phyloP scores from a whole-genome alignment of 53 echinoderm and acorn worm species.

The Arbacia lixula region DNA sequence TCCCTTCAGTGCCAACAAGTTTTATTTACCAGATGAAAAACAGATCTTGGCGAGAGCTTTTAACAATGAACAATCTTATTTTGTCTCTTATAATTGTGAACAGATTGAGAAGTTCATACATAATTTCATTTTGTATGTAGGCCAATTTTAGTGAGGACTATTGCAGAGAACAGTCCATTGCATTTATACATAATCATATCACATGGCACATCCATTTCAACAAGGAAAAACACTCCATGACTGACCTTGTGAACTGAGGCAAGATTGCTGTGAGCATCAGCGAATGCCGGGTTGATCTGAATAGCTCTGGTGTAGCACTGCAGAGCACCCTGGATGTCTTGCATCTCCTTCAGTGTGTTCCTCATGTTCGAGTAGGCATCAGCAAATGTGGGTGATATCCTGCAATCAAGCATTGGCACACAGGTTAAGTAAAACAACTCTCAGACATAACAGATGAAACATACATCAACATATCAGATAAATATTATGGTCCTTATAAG shows the following conservation, averaged over 20 bases:
- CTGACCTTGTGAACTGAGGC: conserved; percentile 97
- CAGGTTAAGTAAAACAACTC: not conserved
- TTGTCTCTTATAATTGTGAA: too few relatives aligned
- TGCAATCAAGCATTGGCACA: too few relatives aligned
- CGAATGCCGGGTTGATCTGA: conserved; percentile 98
- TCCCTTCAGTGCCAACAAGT: too few relatives aligned
- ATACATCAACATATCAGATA: not conserved
- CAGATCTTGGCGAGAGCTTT: too few relatives aligned
- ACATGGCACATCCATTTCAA: not conserved
- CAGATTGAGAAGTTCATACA: too few relatives aligned
- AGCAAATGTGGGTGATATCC: conserved; percentile 98
- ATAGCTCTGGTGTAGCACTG: conserved; percentile 98
- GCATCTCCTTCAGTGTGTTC: conserved; percentile 99
- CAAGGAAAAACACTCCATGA: not conserved
- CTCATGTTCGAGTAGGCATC: conserved; percentile 99
- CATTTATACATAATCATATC: too few relatives aligned
- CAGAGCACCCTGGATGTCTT: conserved; percentile 96
- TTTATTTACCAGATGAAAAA: too few relatives aligned
- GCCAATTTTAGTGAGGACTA: too few relatives aligned
- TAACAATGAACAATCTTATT: not conserved
- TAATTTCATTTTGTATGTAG: too few relatives aligned
- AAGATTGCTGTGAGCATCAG: conserved; percentile 98
- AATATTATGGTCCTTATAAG: too few relatives aligned
- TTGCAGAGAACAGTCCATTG: too few relatives aligned
- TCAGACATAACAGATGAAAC: not conserved